Base-by-base conservation (phyloP, 2,113 vertebrate species). In the Equus quagga region DNA sequence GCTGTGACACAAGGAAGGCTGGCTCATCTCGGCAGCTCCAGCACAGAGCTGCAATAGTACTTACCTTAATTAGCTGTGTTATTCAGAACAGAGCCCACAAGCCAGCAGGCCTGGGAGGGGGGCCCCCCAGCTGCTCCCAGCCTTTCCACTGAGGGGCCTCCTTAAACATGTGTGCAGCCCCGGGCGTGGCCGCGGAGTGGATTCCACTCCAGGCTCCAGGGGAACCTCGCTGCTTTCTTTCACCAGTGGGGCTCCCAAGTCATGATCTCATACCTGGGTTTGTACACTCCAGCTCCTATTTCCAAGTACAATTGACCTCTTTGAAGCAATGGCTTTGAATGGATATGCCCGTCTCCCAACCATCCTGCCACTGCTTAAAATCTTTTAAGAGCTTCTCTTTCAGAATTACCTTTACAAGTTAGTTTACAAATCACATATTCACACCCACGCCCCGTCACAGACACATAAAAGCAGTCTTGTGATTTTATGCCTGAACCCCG, bases 21-120 rank as follows among this genome's bases (percentile, higher is more conserved):
- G 69, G 79, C 75, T 60, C 8, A 5, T 89, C 97, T 73, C 5
- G 7, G 93, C 95, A 96, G 94, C 69, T 93, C 73, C 56, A 80
- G 82, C 79, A 83, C 60, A 41, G 95, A 92, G 91, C 96, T 97
- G 86, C 60, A 60, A 85, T 11, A 2, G 81, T 76, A 58, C 94
- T 98, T 93, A 96, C 98, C 70, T 97, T 98, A 98, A 98, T 98
- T 98, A 98, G 96, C 97, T 98, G 96, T 97, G 98, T 96, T 91
- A 96, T 97, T 97, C 86, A 89, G 86, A 98, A 95, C 88, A 93
- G 92, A 96, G 94, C 87, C n/a, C 7, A 36, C 44, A 72, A 56
- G 0, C 0, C 44, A 41, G 96, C 82, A 73, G 72, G 87, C 92
- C 36, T 21, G 0, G 8, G 18, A 62, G 75, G 96, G 92, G 78